phyloP scores from a whole-genome alignment of 2,797 vertebrate species.

The Falco columbarius region DNA sequence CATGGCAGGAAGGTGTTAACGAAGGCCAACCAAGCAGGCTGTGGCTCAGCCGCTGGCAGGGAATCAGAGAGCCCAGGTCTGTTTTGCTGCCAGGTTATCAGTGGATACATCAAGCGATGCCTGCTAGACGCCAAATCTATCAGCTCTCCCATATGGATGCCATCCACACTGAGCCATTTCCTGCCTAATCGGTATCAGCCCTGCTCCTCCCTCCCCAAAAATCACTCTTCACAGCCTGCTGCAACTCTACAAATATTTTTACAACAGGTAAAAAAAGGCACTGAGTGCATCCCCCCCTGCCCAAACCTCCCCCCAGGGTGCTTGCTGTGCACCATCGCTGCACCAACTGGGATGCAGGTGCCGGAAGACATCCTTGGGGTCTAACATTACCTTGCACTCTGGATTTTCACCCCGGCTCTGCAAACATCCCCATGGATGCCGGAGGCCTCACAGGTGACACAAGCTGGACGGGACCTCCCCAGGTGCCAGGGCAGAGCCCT shows the following conservation, averaged over 20 bases:
- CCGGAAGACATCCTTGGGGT: not conserved
- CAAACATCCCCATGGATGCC: rapidly evolving
- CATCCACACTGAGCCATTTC: constrained; percentile 68
- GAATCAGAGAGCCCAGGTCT: constrained; percentile 62
- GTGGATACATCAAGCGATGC: constrained; percentile 68
- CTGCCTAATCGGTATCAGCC: constrained; percentile 62
- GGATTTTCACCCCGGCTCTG: not conserved
- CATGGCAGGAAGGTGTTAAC: constrained; percentile 39
- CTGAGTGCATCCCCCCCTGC: rapidly evolving
- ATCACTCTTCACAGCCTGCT: not conserved
- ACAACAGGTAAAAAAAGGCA: constrained; percentile 46
- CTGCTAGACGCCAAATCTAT: constrained; percentile 72
- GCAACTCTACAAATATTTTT: constrained; percentile 48
- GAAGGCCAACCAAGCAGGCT: constrained; percentile 31
- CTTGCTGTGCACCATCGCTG: rapidly evolving
- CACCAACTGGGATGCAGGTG: not conserved
- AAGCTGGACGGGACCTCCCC: not conserved
- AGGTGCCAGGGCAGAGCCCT: not conserved
- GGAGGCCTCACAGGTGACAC: not conserved
- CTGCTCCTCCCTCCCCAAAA: constrained; percentile 1
- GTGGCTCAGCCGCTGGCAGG: constrained; percentile 45
- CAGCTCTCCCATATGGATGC: constrained; percentile 73
- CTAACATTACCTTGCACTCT: not conserved
- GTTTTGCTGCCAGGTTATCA: constrained; percentile 71
- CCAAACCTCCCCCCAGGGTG: not conserved